Evolutionary conservation across 2,888 invertebrate species (phyloP).

Genomic region (Craniophora ligustri): DNA sequence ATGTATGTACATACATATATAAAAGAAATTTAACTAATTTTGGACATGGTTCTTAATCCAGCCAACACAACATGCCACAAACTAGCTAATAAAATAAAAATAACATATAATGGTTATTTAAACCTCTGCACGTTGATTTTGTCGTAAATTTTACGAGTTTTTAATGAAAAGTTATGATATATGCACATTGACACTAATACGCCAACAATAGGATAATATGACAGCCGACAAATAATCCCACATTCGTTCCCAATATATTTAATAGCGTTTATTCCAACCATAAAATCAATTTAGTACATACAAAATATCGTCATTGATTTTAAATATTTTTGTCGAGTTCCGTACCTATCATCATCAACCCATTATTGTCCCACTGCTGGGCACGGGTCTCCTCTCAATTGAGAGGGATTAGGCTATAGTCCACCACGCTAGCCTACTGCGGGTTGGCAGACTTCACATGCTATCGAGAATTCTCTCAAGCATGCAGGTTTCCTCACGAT

Average conservation of each 20-base stretch:
- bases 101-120: background rate
- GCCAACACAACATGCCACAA: background rate
- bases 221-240: constrained; percentile 26
- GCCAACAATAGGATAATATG: constrained; percentile 22
- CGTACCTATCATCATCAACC: too few relatives aligned
- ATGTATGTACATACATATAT: too few relatives aligned
- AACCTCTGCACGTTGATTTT: background rate
- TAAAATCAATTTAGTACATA: constrained; percentile 61
- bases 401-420: too few relatives aligned
- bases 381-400: too few relatives aligned
- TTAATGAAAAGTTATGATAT: constrained; percentile 26
- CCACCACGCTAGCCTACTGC: too few relatives aligned
- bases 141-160: constrained; percentile 25
- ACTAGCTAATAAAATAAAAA: background rate
- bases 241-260: constrained; percentile 11
- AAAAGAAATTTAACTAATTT: too few relatives aligned
- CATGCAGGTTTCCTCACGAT: too few relatives aligned
- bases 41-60: too few relatives aligned
- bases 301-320: too few relatives aligned
- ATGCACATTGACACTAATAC: constrained; percentile 27
- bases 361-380: too few relatives aligned
- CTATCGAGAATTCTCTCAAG: too few relatives aligned
- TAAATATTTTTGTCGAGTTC: background rate
- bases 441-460: too few relatives aligned
- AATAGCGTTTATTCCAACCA: constrained; percentile 15